A percentile compares a stretch with the other conserved stretches of the same genome.
Conservation (phyloP, 92 coral and sea anemone genomes). For the Montipora capitata region DNA sequence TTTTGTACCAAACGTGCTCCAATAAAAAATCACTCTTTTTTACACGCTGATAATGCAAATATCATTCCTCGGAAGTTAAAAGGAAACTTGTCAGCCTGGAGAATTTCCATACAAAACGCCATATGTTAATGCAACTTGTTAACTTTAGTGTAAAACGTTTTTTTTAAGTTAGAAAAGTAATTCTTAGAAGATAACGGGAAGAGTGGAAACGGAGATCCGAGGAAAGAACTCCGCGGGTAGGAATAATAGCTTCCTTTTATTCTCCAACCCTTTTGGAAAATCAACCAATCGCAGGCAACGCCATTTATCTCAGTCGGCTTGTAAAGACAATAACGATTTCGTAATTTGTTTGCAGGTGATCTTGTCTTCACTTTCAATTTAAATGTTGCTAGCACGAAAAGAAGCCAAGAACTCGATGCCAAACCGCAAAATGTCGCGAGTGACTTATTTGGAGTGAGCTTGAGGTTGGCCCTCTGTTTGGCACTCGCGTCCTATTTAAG, state of each 20-base stretch:
- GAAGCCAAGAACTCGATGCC: conserved; percentile 5
- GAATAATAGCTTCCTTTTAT: not conserved
- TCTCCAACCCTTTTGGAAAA: not conserved
- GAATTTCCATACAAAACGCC: not conserved
- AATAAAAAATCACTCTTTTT: not conserved
- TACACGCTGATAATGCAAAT: not conserved
- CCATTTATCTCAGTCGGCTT: conserved; percentile 17
- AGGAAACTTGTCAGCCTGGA: not conserved
- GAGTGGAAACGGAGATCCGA: not conserved
- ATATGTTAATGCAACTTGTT: not conserved
- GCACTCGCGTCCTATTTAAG: not conserved
- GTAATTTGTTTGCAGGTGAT: conserved; percentile 50
- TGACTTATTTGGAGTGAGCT: not conserved
- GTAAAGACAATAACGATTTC: conserved; percentile 11
- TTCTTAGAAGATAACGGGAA: not conserved
- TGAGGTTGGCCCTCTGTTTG: not conserved
- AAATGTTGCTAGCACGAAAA: not conserved
- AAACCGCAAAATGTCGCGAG: not conserved
- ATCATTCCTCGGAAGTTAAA: not conserved
- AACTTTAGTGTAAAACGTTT: not conserved
- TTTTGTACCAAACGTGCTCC: not conserved
- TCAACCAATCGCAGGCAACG: conserved; percentile 20
- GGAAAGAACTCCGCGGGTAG: not conserved
- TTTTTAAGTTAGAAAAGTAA: not conserved
- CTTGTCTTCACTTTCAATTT: conserved; percentile 2